Evolutionary conservation across 2,888 invertebrate species (phyloP).

Genomic region (Autographa pulchrina): DNA sequence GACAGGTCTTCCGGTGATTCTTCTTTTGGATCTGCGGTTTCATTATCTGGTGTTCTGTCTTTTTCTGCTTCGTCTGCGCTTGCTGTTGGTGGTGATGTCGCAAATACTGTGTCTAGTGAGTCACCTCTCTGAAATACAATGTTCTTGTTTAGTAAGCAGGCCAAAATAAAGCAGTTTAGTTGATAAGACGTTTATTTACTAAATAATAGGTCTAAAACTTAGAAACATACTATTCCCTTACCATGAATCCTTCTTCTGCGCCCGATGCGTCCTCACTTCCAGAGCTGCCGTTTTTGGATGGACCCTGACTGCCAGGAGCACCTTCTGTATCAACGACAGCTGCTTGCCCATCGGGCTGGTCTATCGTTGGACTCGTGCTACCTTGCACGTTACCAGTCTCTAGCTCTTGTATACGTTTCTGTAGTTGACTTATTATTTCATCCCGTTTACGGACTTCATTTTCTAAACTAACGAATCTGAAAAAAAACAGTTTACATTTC

Average conservation of each 20-base stretch:
- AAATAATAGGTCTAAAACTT: neutral
- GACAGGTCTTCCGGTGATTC: conserved; percentile 72
- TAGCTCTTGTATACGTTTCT: conserved; percentile 92
- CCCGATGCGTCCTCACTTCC: conserved; percentile 85
- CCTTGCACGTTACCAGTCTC: conserved; percentile 83
- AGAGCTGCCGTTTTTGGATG: conserved; percentile 80
- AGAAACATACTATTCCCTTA: conserved; percentile 53
- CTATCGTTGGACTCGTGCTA: conserved; percentile 51
- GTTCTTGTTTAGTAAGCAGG: too few species aligned
- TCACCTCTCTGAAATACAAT: conserved; percentile 90
- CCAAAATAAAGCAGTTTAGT: neutral
- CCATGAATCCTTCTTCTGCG: conserved; percentile 87
- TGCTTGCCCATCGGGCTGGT: conserved; percentile 51
- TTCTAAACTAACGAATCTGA: conserved; percentile 93
- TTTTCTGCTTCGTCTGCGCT: conserved; percentile 77
- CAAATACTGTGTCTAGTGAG: conserved; percentile 91
- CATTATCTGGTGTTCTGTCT: conserved; percentile 57
- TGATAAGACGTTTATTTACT: neutral
- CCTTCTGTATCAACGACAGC: conserved; percentile 36
- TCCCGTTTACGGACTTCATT: conserved; percentile 95
- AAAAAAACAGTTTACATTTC: neutral
- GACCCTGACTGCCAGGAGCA: conserved; percentile 48
- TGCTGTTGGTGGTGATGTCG: conserved; percentile 89
- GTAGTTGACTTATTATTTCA: conserved; percentile 94
- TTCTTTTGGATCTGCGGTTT: conserved; percentile 51